phyloP scores from a whole-genome alignment of 2,797 vertebrate genomes.

The Nannoperca obscura region DNA sequence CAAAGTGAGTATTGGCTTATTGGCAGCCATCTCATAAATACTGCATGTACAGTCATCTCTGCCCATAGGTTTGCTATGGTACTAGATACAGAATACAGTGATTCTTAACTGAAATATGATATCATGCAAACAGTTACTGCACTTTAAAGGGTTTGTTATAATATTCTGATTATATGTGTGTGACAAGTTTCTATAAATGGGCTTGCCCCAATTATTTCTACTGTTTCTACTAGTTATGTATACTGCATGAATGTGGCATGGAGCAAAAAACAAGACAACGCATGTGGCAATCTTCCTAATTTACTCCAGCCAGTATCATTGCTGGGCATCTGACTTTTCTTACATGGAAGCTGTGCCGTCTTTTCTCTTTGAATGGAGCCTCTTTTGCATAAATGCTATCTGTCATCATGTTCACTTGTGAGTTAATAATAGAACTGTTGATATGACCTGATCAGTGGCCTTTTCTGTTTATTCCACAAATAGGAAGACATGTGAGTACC shows the following conservation, averaged over 20 bases:
- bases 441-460: constrained; percentile 53
- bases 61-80: constrained; percentile 4
- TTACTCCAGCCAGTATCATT: constrained; percentile 31
- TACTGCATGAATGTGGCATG: background rate
- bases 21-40: constrained; percentile 39
- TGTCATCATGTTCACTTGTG: constrained; percentile 49
- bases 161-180: background rate
- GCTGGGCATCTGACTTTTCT: constrained; percentile 34
- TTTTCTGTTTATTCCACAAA: constrained; percentile 58
- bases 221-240: background rate
- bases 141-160: background rate
- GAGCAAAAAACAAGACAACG: constrained; percentile 15
- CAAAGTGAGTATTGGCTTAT: constrained; percentile 30
- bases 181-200: background rate
- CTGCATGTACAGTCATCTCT: background rate
- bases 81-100: constrained; percentile 9
- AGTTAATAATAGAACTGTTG: constrained; percentile 74
- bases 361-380: constrained; percentile 32
- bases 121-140: background rate
- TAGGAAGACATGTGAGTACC: constrained; percentile 35
- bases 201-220: background rate
- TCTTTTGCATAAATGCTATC: constrained; percentile 57
- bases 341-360: constrained; percentile 29
- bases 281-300: constrained; percentile 37
- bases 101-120: constrained; percentile 13